Evolutionary conservation across 2,113 vertebrate species (phyloP).

Genomic region (Cathartes aura): DNA sequence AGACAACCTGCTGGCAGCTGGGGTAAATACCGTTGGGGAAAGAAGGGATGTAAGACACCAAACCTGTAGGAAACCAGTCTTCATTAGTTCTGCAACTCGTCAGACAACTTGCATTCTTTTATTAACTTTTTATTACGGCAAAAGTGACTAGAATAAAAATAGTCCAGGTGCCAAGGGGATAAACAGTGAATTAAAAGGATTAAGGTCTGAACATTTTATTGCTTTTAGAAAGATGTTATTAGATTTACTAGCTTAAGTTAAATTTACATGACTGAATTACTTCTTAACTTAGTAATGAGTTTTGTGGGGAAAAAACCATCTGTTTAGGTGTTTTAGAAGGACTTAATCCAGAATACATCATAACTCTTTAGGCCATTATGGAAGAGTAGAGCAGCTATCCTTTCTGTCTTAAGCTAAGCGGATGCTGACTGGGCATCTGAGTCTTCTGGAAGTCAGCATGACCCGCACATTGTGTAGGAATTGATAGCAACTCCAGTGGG

Average conservation of each 20-base stretch:
- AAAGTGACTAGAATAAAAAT: slow-evolving; percentile 51
- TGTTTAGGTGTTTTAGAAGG: slow-evolving; percentile 25
- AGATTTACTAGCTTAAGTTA: slow-evolving; percentile 58
- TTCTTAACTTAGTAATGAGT: slow-evolving; percentile 29
- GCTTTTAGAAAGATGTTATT: slow-evolving; percentile 57
- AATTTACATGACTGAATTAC: slow-evolving; percentile 38
- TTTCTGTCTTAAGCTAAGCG: background rate
- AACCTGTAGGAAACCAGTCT: background rate
- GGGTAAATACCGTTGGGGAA: background rate
- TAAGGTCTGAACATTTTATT: slow-evolving; percentile 48
- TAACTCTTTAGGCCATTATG: background rate
- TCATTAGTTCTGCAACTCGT: background rate
- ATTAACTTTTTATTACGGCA: slow-evolving; percentile 19
- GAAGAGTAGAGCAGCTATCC: background rate
- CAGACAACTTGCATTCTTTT: background rate
- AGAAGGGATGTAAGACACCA: background rate
- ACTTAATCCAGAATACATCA: background rate
- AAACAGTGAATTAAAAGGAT: slow-evolving; percentile 64
- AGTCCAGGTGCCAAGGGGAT: slow-evolving; percentile 55
- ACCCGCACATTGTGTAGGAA: background rate
- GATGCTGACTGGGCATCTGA: background rate
- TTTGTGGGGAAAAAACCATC: background rate
- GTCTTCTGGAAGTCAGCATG: background rate
- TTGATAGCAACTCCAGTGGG: background rate
- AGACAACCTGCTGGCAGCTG: background rate